Percentiles rank a stretch among this genome's conserved stretches.
Evolutionary conservation across 1,140 invertebrate genomes (phyloP).

Genomic region (Drosophila bipectinata): DNA sequence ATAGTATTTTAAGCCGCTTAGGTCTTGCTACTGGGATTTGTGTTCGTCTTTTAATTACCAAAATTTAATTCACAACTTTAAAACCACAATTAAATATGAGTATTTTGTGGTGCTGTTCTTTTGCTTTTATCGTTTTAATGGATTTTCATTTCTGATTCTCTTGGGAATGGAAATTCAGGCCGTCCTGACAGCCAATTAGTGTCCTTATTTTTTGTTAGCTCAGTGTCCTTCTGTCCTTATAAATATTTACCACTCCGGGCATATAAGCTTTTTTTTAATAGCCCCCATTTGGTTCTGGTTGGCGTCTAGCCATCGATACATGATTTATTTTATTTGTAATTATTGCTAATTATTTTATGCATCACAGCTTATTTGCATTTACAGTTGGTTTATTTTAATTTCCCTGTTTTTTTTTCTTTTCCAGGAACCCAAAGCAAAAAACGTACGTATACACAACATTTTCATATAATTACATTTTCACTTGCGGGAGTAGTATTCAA

Average conservation of each 20-base stretch:
- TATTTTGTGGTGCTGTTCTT: constrained; percentile 17
- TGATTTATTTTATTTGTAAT: constrained; percentile 40
- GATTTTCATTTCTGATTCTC: constrained; percentile 20
- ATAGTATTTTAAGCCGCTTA: constrained; percentile 43
- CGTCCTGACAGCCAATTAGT: constrained; percentile 62
- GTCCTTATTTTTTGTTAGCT: constrained; percentile 35
- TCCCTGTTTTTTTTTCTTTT: constrained; percentile 42
- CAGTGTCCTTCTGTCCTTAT: constrained; percentile 5
- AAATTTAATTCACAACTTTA: constrained; percentile 38
- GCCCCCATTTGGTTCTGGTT: not conserved
- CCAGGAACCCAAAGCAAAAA: constrained; percentile 82
- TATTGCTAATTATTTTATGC: constrained; percentile 39
- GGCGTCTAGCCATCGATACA: constrained; percentile 15
- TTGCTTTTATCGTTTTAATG: constrained; percentile 49
- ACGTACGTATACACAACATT: constrained; percentile 65
- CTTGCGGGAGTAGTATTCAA: constrained; percentile 3
- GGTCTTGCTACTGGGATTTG: constrained; percentile 7
- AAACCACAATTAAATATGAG: constrained; percentile 29
- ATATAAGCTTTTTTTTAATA: constrained; percentile 18
- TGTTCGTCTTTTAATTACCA: constrained; percentile 28
- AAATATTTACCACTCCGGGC: not conserved
- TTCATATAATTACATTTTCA: constrained; percentile 25
- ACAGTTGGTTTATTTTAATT: constrained; percentile 53
- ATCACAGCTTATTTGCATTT: constrained; percentile 39
- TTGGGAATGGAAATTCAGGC: constrained; percentile 36